Evolutionary conservation across 2,888 invertebrate species (phyloP), one percentile per base, ranked within the genome.

Genomic region (Camptogramma bilineatum): DNA sequence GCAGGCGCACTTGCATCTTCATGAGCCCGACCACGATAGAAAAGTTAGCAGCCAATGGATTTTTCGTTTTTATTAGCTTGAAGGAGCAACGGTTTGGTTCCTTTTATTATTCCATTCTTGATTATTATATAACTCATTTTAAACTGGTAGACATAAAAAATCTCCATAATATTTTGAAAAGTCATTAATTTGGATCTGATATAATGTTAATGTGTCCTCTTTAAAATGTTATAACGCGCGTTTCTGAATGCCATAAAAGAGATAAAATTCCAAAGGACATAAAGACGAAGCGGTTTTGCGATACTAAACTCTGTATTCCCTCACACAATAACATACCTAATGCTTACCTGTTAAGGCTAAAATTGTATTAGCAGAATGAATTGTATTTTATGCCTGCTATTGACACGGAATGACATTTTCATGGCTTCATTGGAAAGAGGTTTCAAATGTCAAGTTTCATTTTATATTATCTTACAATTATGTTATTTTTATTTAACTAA

Each of bases 371-470:
- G 64, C 59, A 21, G 21, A 4, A 19, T 10, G 10, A 39, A 10
- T 34, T 48, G 19, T 56, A 48, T 34, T 47, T 48, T 48, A 48
- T 48, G 48, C 21, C 57, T 68, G 47, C 74, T 76, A 74, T 76
- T 62, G 64, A 62, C 44, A 68, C 58, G 68, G 70, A 73, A 51
- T 73, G 73, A 73, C 66, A 68, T 67, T 76, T 78, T 75, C 75
- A 77, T 76, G 73, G 73, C 78, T 75, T 76, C 72, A 74, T 76
- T 72, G 72, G 69, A 70, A 66, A 60, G 54, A 64, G 74, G 69
- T 73, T 66, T 74, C 69, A 69, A 74, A 73, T 75, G 70, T 70
- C 69, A 51, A 46, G 46, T 16, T 31, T 34, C 9, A 24, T 13
- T 21, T 10, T 13, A n/a, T 50, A 1, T 34, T 34, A 39, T 39